Percentiles rank a stretch among this genome's conserved stretches.
phyloP scores from a whole-genome alignment of 2,113 vertebrate species.

The Eidolon helvum region DNA sequence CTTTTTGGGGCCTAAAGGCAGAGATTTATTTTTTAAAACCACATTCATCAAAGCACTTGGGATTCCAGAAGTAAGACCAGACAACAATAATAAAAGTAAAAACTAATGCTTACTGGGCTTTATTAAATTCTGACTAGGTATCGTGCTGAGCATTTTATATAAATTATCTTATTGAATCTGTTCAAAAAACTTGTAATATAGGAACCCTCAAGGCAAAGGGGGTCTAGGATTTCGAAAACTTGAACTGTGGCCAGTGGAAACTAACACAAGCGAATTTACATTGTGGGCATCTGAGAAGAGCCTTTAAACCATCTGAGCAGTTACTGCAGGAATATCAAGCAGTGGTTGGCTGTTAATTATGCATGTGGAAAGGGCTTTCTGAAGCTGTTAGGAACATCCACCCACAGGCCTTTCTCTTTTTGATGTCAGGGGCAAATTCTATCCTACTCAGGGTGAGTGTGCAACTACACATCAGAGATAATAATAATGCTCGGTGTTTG shows the following conservation, averaged over 20 bases:
- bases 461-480: constrained; percentile 20
- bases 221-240: neutral
- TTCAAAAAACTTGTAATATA: neutral
- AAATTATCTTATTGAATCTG: neutral
- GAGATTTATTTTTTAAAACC: neutral
- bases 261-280: neutral
- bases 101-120: neutral
- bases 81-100: neutral
- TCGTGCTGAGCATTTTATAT: neutral
- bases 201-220: neutral
- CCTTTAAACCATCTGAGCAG: neutral
- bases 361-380: constrained; percentile 43
- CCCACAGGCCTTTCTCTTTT: constrained; percentile 55
- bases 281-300: neutral
- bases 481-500: constrained; percentile 49
- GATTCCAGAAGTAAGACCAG: neutral
- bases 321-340: neutral
- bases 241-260: neutral
- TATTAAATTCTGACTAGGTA: neutral
- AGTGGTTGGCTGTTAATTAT: constrained; percentile 15
- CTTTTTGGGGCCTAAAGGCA: neutral
- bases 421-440: constrained; percentile 38
- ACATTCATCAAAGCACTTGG: neutral
- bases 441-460: constrained; percentile 32
- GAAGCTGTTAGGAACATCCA: constrained; percentile 56